Evolutionary conservation across 2,113 vertebrate species (phyloP), one percentile per base, ranked within the genome.

Genomic region (Oryzias javanicus): DNA sequence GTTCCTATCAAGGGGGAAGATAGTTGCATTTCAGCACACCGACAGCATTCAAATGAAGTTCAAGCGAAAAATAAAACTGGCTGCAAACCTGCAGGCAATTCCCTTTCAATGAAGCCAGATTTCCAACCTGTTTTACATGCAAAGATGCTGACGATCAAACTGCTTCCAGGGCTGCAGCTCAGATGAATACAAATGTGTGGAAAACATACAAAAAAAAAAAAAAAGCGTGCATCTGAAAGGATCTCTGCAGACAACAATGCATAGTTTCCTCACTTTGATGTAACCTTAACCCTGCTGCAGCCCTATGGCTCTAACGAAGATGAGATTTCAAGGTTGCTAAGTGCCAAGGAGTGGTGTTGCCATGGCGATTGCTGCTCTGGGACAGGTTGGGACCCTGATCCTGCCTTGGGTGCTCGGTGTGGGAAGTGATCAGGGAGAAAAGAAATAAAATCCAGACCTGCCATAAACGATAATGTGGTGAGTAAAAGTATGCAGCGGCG

Each of bases 381-480:
- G 76, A 44, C 52, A 70, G 66, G 59, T 76, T 80, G 55, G 29
- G 58, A 74, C 63, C 74, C 49, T 55, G 70, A 63, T 66, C 4
- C 14, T 57, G 59, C 19, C 42, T 8, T 47, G 8, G 46, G 3
- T 47, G n/a, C 6, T 7, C 17, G 5, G 14, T 46, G 45, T 57
- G 47, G 57, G 42, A 45, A 40, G 66, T 52, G 20, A 29, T 25
- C 8, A 60, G 52, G 56, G 4, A 49, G 56, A 45, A 59, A 18
- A 46, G 19, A 55, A 55, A 35, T 49, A 50, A 70, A 65, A 60
- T 66, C 69, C 83, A 55, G 76, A 83, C 80, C 74, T 78, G 71
- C 18, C 54, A 40, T 47, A 40, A 60, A 56, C 72, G 81, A 84
- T 64, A 84, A 57, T 73, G 75, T 51, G 79, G 80, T 87, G 85